phyloP scores from a whole-genome alignment of 2,888 invertebrate species.

The Hydroisotoma schaefferi region DNA sequence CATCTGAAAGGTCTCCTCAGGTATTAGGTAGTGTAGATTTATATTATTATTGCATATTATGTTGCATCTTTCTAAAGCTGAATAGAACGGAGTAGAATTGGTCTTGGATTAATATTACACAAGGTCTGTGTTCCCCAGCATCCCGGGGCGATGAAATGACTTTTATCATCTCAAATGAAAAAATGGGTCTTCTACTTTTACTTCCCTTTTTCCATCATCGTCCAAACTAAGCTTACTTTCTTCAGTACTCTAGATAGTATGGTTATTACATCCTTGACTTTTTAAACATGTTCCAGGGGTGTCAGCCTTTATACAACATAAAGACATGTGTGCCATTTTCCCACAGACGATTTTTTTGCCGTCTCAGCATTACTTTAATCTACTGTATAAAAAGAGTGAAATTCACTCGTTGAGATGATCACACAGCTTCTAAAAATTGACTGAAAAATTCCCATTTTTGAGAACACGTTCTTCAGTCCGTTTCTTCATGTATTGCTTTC shows the following conservation, averaged over 20 bases:
- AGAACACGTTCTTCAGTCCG: too few relatives aligned
- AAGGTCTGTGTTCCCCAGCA: not conserved
- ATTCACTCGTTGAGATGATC: too few relatives aligned
- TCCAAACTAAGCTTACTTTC: not conserved
- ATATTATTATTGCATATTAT: too few relatives aligned
- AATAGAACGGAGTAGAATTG: too few relatives aligned
- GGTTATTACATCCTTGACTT: slow-evolving; percentile 3
- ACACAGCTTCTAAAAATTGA: not conserved
- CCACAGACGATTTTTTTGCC: slow-evolving; percentile 1
- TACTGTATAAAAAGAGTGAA: too few relatives aligned
- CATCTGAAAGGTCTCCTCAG: too few relatives aligned
- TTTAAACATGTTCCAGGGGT: slow-evolving; percentile 2
- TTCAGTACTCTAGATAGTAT: too few relatives aligned
- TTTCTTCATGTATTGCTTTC: too few relatives aligned
- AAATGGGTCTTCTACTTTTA: slow-evolving; percentile 27
- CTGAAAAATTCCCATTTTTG: slow-evolving; percentile 2
- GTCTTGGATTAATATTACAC: slow-evolving; percentile 1
- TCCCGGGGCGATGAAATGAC: slow-evolving; percentile 4
- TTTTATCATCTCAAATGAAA: slow-evolving; percentile 31
- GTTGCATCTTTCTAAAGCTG: too few relatives aligned
- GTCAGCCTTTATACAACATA: not conserved
- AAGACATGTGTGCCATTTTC: slow-evolving; percentile 2
- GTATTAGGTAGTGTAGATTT: too few relatives aligned
- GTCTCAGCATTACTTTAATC: slow-evolving; percentile 3
- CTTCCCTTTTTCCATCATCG: not conserved